phyloP scores from a whole-genome alignment of 1,140 invertebrate genomes.

The Drosophila lini region DNA sequence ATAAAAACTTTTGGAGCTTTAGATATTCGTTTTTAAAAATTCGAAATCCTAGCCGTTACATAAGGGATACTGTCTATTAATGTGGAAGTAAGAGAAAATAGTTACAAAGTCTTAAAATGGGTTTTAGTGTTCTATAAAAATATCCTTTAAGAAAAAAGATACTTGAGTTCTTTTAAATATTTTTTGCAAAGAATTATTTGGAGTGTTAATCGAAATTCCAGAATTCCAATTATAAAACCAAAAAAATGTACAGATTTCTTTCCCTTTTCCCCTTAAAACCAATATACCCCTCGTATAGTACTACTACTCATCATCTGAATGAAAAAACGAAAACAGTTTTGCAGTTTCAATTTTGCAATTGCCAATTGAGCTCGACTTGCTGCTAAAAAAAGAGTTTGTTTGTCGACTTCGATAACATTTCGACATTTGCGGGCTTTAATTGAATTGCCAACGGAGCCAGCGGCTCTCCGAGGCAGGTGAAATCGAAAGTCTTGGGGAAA shows the following conservation, averaged over 20 bases:
- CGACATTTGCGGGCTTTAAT: constrained; percentile 57
- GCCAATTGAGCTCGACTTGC: constrained; percentile 49
- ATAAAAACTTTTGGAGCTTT: no score
- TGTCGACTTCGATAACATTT: constrained; percentile 67
- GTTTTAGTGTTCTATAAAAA: neutral
- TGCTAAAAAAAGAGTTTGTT: constrained; percentile 39
- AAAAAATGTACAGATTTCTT: neutral
- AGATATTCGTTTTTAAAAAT: no score
- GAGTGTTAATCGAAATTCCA: neutral
- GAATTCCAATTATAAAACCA: no score
- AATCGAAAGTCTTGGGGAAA: constrained; percentile 42
- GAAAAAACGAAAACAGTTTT: constrained; percentile 37
- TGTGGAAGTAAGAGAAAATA: no score
- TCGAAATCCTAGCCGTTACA: no score
- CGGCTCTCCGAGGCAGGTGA: constrained; percentile 29
- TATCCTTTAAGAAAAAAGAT: no score
- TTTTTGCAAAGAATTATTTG: neutral
- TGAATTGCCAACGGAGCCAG: constrained; percentile 45
- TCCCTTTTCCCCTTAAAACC: neutral
- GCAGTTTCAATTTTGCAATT: constrained; percentile 60
- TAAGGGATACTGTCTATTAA: neutral
- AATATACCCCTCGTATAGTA: neutral
- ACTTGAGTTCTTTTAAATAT: no score
- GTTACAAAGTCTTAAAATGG: no score
- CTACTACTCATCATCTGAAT: neutral